Base-by-base conservation (phyloP, 2,797 vertebrate species). In the Silurus lanzhouensis region DNA sequence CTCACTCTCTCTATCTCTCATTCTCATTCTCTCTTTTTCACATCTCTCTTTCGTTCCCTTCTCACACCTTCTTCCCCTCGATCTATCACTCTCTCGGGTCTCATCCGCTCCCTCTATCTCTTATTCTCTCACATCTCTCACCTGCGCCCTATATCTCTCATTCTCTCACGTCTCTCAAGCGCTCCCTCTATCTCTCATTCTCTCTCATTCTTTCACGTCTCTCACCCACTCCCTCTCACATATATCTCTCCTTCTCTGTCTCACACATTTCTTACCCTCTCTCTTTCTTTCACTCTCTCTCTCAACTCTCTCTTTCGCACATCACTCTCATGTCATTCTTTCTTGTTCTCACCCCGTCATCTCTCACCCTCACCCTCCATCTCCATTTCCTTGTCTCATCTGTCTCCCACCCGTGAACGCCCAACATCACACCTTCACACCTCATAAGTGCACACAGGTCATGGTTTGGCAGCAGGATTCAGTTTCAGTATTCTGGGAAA, bases 341-440 rank as follows among this genome's bases (percentile, higher is more conserved):
- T 44, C 17, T 19, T 14, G 13, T 38, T 5, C 44, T 20, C 31
- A 22, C 44, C 38, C 38, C 46, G 1, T 72, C 70, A 10, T 52
- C 48, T 52, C 6, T 52, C 48, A 52, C 48, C 9, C 48, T 48
- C 48, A 6, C 48, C 48, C 48, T 52, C 48, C 9, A 52, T 52
- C 48, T 6, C 48, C 48, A 48, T 48, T 48, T 48, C 9, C 48
- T 52, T 52, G 48, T 52, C 6, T 52, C 9, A 10, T 52, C 48
- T 52, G 48, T 52, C 48, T 52, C 48, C 48, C 48, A 10, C 6
- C 48, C 48, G 6, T 5, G 4, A 10, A 6, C 48, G 46, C 15
- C 31, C 67, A 71, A 46, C n/a, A 27, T 15, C 68, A 83, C 68
- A 83, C 20, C 14, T 25, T 22, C 57, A 61, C 81, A 83, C 31